Conservation (phyloP, 2,113 vertebrate species). For the Oreotrochilus melanogaster region DNA sequence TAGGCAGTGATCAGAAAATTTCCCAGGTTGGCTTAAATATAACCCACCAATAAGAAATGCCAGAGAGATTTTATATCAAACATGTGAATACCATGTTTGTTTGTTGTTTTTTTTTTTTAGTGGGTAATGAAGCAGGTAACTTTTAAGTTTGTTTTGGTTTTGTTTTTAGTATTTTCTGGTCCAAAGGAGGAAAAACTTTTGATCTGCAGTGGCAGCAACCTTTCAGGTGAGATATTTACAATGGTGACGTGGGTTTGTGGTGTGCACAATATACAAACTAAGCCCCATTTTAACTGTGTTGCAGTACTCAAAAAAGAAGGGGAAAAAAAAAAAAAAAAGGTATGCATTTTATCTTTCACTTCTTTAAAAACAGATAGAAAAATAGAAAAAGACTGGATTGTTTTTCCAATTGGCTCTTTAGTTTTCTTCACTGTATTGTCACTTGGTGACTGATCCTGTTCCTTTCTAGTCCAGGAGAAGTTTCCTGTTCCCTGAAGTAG, state of each 20-base stretch:
- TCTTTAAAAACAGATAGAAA: neutral
- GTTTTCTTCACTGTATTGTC: neutral
- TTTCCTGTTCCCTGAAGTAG: neutral
- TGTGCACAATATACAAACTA: neutral
- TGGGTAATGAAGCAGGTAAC: neutral
- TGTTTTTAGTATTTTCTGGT: neutral
- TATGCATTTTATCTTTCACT: rapidly evolving
- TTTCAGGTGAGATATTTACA: neutral
- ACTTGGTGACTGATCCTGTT: neutral
- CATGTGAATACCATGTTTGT: neutral
- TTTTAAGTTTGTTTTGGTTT: neutral
- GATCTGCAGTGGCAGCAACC: neutral
- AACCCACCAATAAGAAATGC: neutral
- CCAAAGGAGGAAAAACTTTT: neutral
- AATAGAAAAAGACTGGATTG: neutral
- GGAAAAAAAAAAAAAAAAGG: neutral
- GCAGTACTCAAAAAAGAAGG: neutral
- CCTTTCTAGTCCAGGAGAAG: neutral
- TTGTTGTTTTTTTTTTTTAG: neutral
- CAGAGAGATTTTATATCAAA: neutral
- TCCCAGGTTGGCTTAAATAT: neutral
- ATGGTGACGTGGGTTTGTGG: neutral
- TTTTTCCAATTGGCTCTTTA: neutral
- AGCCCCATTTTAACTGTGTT: neutral
- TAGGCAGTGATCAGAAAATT: neutral